Conservation (phyloP, 2,888 invertebrate species). For the Pycnomerus fuliginosus region DNA sequence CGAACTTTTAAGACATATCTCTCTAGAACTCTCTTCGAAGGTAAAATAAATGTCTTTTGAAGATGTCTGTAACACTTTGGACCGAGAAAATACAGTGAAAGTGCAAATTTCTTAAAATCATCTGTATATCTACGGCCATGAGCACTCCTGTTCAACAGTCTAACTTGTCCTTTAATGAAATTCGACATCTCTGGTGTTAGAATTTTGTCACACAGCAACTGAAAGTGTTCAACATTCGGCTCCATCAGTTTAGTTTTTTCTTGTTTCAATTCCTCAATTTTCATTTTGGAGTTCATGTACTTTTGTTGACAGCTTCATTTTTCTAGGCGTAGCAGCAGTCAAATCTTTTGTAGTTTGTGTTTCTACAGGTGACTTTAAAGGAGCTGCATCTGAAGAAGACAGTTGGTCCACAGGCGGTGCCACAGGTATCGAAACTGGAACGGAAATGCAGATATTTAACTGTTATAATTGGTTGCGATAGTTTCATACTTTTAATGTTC, state of each 20-base stretch:
- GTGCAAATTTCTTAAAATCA: slow-evolving; percentile 12
- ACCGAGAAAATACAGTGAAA: slow-evolving; percentile 7
- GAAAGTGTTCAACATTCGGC: too few species aligned
- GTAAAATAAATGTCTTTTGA: slow-evolving; percentile 7
- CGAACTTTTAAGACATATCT: slow-evolving; percentile 6
- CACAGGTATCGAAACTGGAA: too few species aligned
- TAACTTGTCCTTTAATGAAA: slow-evolving; percentile 9
- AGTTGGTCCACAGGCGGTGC: too few species aligned
- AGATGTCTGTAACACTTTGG: slow-evolving; percentile 6
- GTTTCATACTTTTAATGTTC: too few species aligned
- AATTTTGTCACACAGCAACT: too few species aligned
- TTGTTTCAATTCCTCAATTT: background rate
- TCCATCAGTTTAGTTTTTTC: too few species aligned
- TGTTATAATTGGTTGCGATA: too few species aligned
- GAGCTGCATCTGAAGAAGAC: too few species aligned
- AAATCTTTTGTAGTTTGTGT: slow-evolving; percentile 1
- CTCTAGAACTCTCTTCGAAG: slow-evolving; percentile 4
- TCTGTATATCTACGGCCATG: too few species aligned
- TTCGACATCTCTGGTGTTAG: slow-evolving; percentile 1
- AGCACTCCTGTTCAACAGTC: slow-evolving; percentile 7
- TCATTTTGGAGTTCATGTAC: background rate
- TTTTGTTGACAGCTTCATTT: background rate
- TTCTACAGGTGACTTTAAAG: background rate
- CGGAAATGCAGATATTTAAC: too few species aligned
- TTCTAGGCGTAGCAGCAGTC: slow-evolving; percentile 1